These are phyloP conservation scores for Aurelia sp. DNA, from an alignment of 30 jellyfish, hydroid and myxozoan genomes.

Conservation along the genomic window DNA sequence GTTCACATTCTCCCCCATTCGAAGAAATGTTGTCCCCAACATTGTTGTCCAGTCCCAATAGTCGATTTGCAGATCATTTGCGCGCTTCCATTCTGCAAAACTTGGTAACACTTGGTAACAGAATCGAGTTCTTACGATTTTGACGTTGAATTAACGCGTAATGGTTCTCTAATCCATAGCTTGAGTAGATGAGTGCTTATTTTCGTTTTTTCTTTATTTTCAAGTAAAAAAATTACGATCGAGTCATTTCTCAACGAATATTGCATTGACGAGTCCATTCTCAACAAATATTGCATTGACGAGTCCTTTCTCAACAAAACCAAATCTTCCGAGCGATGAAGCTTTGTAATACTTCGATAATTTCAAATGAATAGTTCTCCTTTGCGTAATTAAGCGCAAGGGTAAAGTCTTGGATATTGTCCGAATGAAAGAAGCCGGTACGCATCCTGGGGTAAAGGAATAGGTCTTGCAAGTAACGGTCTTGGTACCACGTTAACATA, in stretches of 20 bases:
- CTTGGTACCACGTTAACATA: neutral
- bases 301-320: slow-evolving; percentile 30
- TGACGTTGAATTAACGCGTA: neutral
- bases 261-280: too few relatives aligned
- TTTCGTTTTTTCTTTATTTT: too few relatives aligned
- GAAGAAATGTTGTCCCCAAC: slow-evolving; percentile 2
- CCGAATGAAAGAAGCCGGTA: neutral
- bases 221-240: neutral
- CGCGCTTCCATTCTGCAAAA: slow-evolving; percentile 3
- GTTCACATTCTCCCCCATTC: slow-evolving; percentile 33
- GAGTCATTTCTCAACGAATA: neutral
- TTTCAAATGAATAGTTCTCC: neutral
- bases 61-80: neutral
- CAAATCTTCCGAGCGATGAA: neutral
- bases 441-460: too few relatives aligned
- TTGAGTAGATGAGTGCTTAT: neutral
- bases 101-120: neutral
- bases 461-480: neutral
- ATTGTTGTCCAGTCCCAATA: neutral
- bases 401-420: slow-evolving; percentile 3
- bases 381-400: slow-evolving; percentile 1
- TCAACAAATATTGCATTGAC: too few relatives aligned
- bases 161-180: neutral
- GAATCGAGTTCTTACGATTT: neutral
- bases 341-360: too few relatives aligned